Conservation (phyloP, 1,140 invertebrate genomes). For the Drosophila willistoni region DNA sequence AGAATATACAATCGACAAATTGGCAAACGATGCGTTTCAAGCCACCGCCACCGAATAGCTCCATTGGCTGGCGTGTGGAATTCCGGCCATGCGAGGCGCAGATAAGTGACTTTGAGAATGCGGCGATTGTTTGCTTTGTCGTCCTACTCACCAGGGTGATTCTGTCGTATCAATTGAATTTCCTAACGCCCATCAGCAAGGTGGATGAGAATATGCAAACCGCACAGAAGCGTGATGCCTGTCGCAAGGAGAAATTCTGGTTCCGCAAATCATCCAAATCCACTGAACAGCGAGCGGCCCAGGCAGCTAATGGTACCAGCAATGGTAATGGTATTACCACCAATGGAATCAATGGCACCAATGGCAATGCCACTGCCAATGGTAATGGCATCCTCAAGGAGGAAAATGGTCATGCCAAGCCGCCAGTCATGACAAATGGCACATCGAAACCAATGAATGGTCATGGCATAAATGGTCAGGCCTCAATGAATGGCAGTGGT, state of each 20-base stretch:
- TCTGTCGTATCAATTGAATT: slow-evolving; percentile 97
- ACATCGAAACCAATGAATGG: slow-evolving; percentile 67
- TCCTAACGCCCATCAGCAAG: slow-evolving; percentile 99
- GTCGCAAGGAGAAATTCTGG: slow-evolving; percentile 93
- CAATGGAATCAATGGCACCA: neutral
- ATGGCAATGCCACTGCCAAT: slow-evolving; percentile 3
- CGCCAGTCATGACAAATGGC: slow-evolving; percentile 34
- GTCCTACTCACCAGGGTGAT: slow-evolving; percentile 98
- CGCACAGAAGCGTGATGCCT: slow-evolving; percentile 95
- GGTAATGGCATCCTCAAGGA: slow-evolving; percentile 20
- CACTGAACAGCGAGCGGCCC: slow-evolving; percentile 58
- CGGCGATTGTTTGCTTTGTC: slow-evolving; percentile 99
- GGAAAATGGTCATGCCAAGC: slow-evolving; percentile 18
- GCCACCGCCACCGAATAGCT: slow-evolving; percentile 96
- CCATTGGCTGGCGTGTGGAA: slow-evolving; percentile 99
- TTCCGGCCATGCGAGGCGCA: slow-evolving; percentile 99
- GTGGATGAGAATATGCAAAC: slow-evolving; percentile 98
- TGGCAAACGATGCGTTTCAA: slow-evolving; percentile 99
- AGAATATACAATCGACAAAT: slow-evolving; percentile 99
- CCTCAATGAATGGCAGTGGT: slow-evolving; percentile 69
- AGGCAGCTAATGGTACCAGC: slow-evolving; percentile 46
- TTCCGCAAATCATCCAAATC: slow-evolving; percentile 89
- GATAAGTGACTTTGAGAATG: slow-evolving; percentile 99
- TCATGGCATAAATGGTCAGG: slow-evolving; percentile 67
- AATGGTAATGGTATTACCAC: slow-evolving; percentile 65